Evolutionary conservation across 2,888 invertebrate species (phyloP), one percentile per base, ranked within the genome.

Genomic region (Meteorus cinctellus): DNA sequence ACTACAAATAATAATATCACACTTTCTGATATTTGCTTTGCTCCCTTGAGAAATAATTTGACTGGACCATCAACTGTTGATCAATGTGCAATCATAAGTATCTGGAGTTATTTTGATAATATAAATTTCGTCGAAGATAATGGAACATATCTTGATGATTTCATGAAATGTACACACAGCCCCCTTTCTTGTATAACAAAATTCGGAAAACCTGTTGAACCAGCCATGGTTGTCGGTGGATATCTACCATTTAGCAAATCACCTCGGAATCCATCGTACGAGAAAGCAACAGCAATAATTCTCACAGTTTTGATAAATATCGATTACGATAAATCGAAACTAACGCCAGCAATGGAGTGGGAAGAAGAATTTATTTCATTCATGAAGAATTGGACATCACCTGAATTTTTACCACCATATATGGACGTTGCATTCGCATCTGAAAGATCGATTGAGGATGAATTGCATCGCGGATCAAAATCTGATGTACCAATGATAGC

Each of bases 361-460:
- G 98, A 98, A 89, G 90, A 93, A 76, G 92, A 92, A 74, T 96
- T 93, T 89, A 92, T 97, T 3, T 91, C 92, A 0, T 96, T 96
- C 87, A 96, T 97, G 96, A 92, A 94, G 85, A 94, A 96, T 84
- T 97, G 94, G 91, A 94, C 94, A 0, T 81, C 82, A 60, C 91
- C 89, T 0, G 91, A 92, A 51, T 94, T 93, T 55, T 19, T 55
- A 91, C 94, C 95, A 0, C 83, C 90, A 0, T 93, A 92, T 86
- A 96, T 96, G 95, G 95, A 96, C 85, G 92, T 97, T 29, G 96
- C 97, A 0, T 97, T 94, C 89, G 95, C 94, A 0, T 95, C 96
- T 0, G 97, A 98, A 90, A 92, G 98, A 24, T 98, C 98, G 0
- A 97, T 98, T 76, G 96, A 98, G 89, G 99, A 99, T 90, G 99